Conservation (phyloP, 1,140 invertebrate genomes). For the Cardiocondyla obscurior region DNA sequence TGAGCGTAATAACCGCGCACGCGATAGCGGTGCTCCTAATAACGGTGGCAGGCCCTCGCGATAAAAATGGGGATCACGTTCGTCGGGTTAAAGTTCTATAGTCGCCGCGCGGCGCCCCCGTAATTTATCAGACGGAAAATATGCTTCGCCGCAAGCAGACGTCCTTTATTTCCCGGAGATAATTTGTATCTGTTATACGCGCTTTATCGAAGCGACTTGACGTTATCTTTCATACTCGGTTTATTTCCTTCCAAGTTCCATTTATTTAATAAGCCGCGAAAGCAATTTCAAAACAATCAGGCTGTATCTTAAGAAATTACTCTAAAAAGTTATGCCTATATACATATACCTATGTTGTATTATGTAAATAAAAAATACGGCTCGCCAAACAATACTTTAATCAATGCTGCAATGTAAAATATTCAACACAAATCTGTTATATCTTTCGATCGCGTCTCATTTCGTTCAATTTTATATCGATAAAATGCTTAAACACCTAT, state of each 20-base stretch:
- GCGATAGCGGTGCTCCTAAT: slow-evolving; percentile 43
- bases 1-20: slow-evolving; percentile 39
- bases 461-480: slow-evolving; percentile 31
- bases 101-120: slow-evolving; percentile 25
- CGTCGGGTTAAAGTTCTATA: slow-evolving; percentile 47
- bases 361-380: too few species aligned
- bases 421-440: background rate
- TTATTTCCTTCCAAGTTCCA: background rate
- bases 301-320: background rate
- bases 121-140: slow-evolving; percentile 51
- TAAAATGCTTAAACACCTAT: slow-evolving; percentile 37
- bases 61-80: slow-evolving; percentile 52
- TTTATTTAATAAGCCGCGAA: background rate
- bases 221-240: background rate
- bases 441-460: background rate
- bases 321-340: background rate
- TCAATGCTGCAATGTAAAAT: too few species aligned
- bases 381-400: too few species aligned
- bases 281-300: background rate
- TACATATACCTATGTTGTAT: too few species aligned
- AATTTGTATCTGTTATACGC: slow-evolving; percentile 48
- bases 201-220: slow-evolving; percentile 9
- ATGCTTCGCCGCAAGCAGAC: slow-evolving; percentile 40
- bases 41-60: slow-evolving; percentile 22
- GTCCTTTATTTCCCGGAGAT: slow-evolving; percentile 32